Evolutionary conservation across 37 sponge, comb jelly and placozoan genomes (phyloP).

Genomic region (Mnemiopsis leidyi): DNA sequence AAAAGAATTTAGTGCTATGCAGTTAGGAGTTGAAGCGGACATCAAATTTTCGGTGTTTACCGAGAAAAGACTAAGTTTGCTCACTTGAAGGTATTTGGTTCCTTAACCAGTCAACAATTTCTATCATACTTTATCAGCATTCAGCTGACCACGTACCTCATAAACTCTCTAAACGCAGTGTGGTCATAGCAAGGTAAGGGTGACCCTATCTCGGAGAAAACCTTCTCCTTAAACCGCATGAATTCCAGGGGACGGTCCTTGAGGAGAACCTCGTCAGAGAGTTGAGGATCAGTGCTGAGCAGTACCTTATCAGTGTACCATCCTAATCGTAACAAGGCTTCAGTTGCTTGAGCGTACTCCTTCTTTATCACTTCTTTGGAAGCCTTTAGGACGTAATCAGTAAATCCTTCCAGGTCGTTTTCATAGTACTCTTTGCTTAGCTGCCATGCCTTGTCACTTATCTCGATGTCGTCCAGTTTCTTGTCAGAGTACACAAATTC

Average conservation of each 20-base stretch:
- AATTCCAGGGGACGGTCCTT: neutral
- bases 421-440: neutral
- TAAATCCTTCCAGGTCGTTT: neutral
- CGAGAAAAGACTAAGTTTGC: too few species aligned
- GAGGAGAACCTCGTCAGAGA: neutral
- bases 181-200: neutral
- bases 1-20: too few species aligned
- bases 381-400: neutral
- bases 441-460: neutral
- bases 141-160: neutral
- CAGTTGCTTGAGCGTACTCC: neutral
- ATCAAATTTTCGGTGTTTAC: too few species aligned
- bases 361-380: neutral
- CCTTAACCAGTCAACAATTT: too few species aligned
- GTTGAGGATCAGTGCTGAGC: neutral
- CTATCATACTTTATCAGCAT: too few species aligned
- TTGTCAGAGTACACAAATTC: neutral
- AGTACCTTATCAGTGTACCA: neutral
- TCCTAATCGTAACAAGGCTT: neutral
- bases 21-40: too few species aligned
- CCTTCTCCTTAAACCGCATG: neutral
- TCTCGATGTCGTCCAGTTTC: neutral
- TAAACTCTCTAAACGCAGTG: neutral
- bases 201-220: neutral
- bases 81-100: too few species aligned